A percentile compares a stretch with the other conserved stretches of the same genome.
Conservation (phyloP, 2,113 vertebrate genomes). For the Notechis scutatus region DNA sequence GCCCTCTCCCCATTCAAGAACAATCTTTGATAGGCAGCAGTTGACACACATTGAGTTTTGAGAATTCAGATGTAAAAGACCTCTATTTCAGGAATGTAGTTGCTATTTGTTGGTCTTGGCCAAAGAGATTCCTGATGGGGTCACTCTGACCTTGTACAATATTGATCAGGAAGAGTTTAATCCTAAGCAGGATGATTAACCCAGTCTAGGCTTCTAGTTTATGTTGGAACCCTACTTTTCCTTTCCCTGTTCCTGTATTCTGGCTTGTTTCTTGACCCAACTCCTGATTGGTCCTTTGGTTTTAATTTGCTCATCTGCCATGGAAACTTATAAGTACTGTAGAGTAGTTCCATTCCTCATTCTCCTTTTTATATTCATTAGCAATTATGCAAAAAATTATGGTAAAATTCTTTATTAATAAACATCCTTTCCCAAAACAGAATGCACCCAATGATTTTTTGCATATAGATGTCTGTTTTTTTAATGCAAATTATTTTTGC, state of each 20-base stretch:
- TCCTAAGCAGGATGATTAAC: background rate
- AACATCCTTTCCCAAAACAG: background rate
- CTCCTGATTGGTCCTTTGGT: background rate
- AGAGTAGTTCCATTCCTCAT: background rate
- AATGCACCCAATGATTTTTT: background rate
- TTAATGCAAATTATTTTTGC: background rate
- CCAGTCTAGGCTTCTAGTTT: background rate
- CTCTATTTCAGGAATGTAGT: background rate
- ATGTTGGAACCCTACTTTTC: background rate
- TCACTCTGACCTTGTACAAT: background rate
- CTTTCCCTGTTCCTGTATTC: background rate
- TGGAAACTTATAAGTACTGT: background rate
- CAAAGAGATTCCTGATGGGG: background rate
- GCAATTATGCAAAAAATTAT: background rate
- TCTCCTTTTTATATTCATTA: background rate
- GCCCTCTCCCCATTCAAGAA: background rate
- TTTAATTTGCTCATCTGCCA: background rate
- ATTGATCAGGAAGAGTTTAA: background rate
- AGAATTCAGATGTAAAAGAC: background rate
- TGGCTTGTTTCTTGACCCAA: background rate
- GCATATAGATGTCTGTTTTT: background rate
- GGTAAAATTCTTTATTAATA: background rate
- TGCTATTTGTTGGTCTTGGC: background rate
- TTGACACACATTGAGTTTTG: background rate
- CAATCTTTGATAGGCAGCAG: background rate